These are phyloP conservation scores for Lepidochrysops patricia DNA, from an alignment of 2,888 invertebrate species.

Conservation along the genomic window DNA sequence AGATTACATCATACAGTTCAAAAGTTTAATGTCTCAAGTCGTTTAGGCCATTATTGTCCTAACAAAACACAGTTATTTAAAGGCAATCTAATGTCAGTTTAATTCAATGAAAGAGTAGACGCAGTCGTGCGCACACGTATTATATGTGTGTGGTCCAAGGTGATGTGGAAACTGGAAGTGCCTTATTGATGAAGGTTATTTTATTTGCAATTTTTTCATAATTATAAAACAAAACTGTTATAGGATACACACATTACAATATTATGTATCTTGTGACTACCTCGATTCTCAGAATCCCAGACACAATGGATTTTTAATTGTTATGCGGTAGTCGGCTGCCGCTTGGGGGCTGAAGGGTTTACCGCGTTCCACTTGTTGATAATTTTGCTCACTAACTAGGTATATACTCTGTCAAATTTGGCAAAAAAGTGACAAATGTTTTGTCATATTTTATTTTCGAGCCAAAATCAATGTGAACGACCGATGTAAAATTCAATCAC, in stretches of 20 bases:
- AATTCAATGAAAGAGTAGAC: slow-evolving; percentile 26
- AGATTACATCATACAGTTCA: not conserved
- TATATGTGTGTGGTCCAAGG: slow-evolving; percentile 22
- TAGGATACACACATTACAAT: not conserved
- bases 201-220: not conserved
- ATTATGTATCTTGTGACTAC: too few species aligned
- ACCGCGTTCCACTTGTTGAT: too few species aligned
- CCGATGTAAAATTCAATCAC: not conserved
- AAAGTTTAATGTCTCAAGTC: not conserved
- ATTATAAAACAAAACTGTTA: not conserved
- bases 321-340: too few species aligned
- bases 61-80: slow-evolving; percentile 17
- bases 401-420: too few species aligned
- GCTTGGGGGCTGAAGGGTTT: too few species aligned
- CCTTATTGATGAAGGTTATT: slow-evolving; percentile 9
- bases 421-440: too few species aligned
- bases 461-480: not conserved
- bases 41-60: not conserved
- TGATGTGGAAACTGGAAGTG: slow-evolving; percentile 17
- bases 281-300: too few species aligned
- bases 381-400: too few species aligned
- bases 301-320: too few species aligned
- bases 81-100: slow-evolving; percentile 23
- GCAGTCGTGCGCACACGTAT: slow-evolving; percentile 19
- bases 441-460: not conserved